Base-by-base conservation (phyloP, 2,797 vertebrate species). In the Takifugu rubripes region DNA sequence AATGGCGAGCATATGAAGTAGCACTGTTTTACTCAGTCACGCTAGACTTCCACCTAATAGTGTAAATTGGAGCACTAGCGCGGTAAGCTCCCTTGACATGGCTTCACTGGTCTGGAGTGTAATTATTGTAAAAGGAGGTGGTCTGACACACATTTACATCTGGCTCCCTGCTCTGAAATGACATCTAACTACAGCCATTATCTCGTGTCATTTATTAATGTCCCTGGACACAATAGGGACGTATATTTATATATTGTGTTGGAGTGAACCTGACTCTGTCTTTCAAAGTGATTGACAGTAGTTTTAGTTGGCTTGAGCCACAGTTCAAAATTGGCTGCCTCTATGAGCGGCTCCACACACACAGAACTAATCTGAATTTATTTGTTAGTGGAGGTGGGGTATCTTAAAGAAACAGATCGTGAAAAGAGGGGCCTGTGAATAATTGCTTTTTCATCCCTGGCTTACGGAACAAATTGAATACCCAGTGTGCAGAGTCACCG, bases 391-490 rank as follows among this genome's bases (percentile, higher is more conserved):
- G 56, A 72, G 58, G 27, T 44, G 67, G 56, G 84, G 86, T 91
- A 89, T 91, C 89, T 88, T 88, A 83, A 88, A 90, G 87, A 88
- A 91, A 87, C 89, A 91, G 88, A 89, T 91, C 77, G 71, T 86
- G 84, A 88, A 84, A 82, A 86, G 78, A 84, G 71, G 69, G 76
- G 76, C 82, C 84, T 88, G 87, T 90, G 86, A 91, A 89, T 91
- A 91, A 92, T 92, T 90, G 87, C 84, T 86, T 89, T 89, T 90
- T 91, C 82, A 89, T 89, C 87, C 85, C 74, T 6, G 64, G 84
- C 83, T 90, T 90, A 90, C 60, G 79, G 87, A 89, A 90, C 88
- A 91, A 92, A 90, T 91, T 90, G 86, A 89, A 91, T 92, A 88
- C 89, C 87, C 79, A 77, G 78, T 86, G 78, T 75, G 66, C 81